These are phyloP conservation scores for Dendrophyllia cribrosa DNA, from an alignment of 64 coral and sea anemone genomes.

Conservation along the genomic window DNA sequence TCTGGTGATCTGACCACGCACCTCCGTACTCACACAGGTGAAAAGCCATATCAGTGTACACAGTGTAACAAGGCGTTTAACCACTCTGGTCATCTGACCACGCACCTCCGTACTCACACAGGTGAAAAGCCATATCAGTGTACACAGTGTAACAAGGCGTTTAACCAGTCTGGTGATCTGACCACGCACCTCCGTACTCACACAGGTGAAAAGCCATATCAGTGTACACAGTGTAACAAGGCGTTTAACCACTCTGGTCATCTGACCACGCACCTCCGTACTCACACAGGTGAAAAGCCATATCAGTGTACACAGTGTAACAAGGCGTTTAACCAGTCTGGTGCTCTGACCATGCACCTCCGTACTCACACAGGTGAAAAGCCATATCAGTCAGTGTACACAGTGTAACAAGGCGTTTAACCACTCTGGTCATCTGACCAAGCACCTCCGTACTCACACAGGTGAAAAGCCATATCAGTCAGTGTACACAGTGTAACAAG, in stretches of 20 bases:
- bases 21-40: conserved; percentile 5
- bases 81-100: not conserved
- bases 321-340: not conserved
- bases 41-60: conserved; percentile 28
- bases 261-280: conserved; percentile 29
- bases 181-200: conserved; percentile 20
- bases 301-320: not conserved
- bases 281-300: conserved; percentile 3
- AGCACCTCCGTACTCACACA: not conserved
- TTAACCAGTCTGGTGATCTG: not conserved
- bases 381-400: not conserved
- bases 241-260: conserved; percentile 13
- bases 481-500: conserved; percentile 1
- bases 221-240: conserved; percentile 49
- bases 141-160: conserved; percentile 50
- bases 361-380: conserved; percentile 11
- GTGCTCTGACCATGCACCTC: not conserved
- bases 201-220: conserved; percentile 32
- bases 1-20: not conserved
- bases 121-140: conserved; percentile 31
- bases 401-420: not conserved
- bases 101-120: not conserved
- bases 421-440: not conserved
- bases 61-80: conserved; percentile 22
- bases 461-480: conserved; percentile 8